phyloP scores from a whole-genome alignment of 2,797 vertebrate genomes.

The Brotogeris chrysoptera region DNA sequence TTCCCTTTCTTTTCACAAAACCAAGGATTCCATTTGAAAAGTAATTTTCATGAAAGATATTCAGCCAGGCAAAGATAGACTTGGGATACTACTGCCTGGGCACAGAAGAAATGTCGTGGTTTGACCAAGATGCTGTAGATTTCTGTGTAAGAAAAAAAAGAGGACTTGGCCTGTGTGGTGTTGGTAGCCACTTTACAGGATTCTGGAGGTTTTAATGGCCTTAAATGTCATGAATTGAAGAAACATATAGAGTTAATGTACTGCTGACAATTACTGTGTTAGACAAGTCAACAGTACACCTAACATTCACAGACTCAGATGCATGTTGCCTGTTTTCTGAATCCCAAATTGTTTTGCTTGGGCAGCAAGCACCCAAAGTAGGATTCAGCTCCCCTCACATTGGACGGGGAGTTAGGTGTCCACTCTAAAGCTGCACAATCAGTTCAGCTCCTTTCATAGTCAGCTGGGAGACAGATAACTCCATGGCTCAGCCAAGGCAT shows the following conservation, averaged over 20 bases:
- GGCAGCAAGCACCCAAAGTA: background rate
- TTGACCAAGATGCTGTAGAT: background rate
- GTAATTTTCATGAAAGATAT: background rate
- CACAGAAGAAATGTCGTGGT: background rate
- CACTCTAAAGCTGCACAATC: background rate
- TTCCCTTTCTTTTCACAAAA: slow-evolving; percentile 19
- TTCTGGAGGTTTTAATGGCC: background rate
- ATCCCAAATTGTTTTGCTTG: background rate
- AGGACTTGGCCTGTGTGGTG: background rate
- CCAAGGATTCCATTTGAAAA: background rate
- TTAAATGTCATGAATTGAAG: background rate
- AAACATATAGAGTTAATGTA: background rate
- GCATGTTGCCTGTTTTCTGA: background rate
- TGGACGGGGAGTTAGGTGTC: background rate
- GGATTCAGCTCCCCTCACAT: rapidly evolving
- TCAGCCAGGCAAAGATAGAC: background rate
- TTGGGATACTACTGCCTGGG: background rate
- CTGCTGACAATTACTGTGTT: background rate
- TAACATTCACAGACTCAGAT: background rate
- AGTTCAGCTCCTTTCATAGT: background rate
- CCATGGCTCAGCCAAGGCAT: background rate
- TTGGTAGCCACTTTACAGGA: background rate
- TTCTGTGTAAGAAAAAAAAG: background rate
- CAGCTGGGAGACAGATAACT: background rate
- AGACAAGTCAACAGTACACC: background rate